Conservation (phyloP, 2,888 invertebrate species). For the Tachina lurida region DNA sequence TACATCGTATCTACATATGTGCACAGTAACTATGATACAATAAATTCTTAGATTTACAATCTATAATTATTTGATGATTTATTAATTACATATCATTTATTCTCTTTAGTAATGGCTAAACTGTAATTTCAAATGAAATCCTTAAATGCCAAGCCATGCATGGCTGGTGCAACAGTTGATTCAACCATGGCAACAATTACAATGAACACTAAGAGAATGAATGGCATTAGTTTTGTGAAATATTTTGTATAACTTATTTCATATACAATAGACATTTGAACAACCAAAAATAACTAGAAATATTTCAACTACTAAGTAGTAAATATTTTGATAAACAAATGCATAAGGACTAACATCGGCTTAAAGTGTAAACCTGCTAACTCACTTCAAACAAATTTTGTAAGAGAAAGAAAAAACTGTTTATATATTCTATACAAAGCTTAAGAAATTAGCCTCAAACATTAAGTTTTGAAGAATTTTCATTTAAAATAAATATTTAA, state of each 20-base stretch:
- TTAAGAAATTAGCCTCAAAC: too few species aligned
- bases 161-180: neutral
- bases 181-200: neutral
- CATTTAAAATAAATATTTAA: too few species aligned
- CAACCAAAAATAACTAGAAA: conserved; percentile 4
- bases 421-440: too few species aligned
- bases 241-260: neutral
- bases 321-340: neutral
- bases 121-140: conserved; percentile 44
- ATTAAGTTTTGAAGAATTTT: too few species aligned
- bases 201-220: conserved; percentile 2
- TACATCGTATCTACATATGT: neutral
- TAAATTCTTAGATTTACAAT: conserved; percentile 15
- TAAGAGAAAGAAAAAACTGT: too few species aligned
- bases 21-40: neutral
- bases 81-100: conserved; percentile 56
- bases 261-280: conserved; percentile 6
- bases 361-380: too few species aligned
- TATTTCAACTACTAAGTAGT: conserved; percentile 22
- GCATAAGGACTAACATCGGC: neutral
- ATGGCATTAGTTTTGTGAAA: conserved; percentile 1
- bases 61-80: conserved; percentile 56
- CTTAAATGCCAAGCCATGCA: conserved; percentile 38
- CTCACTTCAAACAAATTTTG: too few species aligned
- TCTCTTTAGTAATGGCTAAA: conserved; percentile 41